Evolutionary conservation across 1,140 invertebrate species (phyloP).

Genomic region (Cotesia glomerata): DNA sequence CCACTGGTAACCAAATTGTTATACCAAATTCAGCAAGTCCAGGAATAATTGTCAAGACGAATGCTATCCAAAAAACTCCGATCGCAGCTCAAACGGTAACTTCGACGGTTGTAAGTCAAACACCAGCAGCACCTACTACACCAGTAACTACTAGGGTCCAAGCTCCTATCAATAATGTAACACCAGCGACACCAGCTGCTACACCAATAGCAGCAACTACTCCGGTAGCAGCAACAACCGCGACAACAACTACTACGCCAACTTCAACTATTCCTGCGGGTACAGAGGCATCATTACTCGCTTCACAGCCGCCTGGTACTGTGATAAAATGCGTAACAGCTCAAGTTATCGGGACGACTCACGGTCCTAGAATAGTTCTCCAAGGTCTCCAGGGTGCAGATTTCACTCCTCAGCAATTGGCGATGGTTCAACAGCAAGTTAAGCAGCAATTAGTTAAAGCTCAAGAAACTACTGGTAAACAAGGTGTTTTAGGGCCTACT

Average conservation of each 20-base stretch:
- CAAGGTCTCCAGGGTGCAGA: slow-evolving; percentile 83
- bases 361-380: slow-evolving; percentile 82
- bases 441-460: slow-evolving; percentile 86
- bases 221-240: slow-evolving; percentile 29
- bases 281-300: slow-evolving; percentile 74
- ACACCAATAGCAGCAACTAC: slow-evolving; percentile 29
- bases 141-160: slow-evolving; percentile 20
- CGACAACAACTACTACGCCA: slow-evolving; percentile 28
- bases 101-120: background rate
- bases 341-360: slow-evolving; percentile 79
- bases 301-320: slow-evolving; percentile 81
- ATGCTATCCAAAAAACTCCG: slow-evolving; percentile 9
- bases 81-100: background rate
- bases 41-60: slow-evolving; percentile 56
- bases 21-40: slow-evolving; percentile 55
- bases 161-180: slow-evolving; percentile 32
- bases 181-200: slow-evolving; percentile 38
- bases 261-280: slow-evolving; percentile 53
- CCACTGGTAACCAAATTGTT: slow-evolving; percentile 73
- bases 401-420: slow-evolving; percentile 79
- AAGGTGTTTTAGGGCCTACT: slow-evolving; percentile 80
- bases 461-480: slow-evolving; percentile 80
- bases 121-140: slow-evolving; percentile 38
- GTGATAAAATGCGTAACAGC: slow-evolving; percentile 86
- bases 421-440: slow-evolving; percentile 83